Conservation (phyloP, 2,113 vertebrate species). For the Hippocampus mohnikei region DNA sequence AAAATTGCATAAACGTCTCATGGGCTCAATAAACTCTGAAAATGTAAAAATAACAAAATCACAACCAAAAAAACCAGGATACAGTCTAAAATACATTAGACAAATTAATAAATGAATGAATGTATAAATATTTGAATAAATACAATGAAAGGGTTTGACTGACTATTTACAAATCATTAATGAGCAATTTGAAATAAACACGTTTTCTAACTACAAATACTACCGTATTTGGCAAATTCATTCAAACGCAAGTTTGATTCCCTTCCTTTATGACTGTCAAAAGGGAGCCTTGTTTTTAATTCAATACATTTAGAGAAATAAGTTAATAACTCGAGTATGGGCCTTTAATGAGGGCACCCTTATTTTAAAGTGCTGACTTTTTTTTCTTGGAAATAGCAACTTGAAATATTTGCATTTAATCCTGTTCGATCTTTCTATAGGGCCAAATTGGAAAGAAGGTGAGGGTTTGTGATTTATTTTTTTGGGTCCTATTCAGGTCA, state of each 20-base stretch:
- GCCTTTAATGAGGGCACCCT: neutral
- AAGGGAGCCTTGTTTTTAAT: neutral
- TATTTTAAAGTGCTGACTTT: neutral
- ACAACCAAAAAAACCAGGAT: neutral
- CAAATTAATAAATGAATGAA: too few relatives aligned
- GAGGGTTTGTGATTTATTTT: slow-evolving; percentile 4
- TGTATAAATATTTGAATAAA: neutral
- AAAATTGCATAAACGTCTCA: too few relatives aligned
- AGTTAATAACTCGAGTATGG: neutral
- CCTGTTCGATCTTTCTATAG: slow-evolving; percentile 47
- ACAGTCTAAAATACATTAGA: too few relatives aligned
- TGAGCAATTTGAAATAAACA: neutral
- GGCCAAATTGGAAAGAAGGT: slow-evolving; percentile 69
- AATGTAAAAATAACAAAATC: neutral
- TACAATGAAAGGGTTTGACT: neutral
- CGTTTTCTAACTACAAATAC: neutral
- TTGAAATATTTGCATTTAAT: neutral
- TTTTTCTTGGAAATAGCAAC: neutral
- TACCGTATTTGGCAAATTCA: slow-evolving; percentile 1
- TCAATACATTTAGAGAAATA: too few relatives aligned
- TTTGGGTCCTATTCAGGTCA: too few relatives aligned
- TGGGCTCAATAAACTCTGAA: too few relatives aligned
- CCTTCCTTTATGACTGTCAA: neutral
- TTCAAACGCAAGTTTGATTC: too few relatives aligned
- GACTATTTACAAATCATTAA: neutral